Base-by-base conservation (phyloP, 2,888 invertebrate species). In the Chesias legatella region DNA sequence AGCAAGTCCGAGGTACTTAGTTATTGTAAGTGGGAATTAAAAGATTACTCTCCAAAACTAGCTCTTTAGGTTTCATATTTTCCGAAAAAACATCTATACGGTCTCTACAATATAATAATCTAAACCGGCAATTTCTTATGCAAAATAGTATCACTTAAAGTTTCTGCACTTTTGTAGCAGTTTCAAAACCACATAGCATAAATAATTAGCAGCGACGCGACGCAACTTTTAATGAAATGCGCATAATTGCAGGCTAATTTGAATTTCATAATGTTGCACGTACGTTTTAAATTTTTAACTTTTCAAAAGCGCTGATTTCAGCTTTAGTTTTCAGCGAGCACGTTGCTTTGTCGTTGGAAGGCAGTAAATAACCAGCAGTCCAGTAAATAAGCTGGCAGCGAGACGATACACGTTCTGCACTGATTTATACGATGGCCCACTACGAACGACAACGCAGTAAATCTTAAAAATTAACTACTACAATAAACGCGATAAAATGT, bases 351-450 rank as follows among this genome's bases (percentile, higher is more conserved):
- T 31, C 22, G 7, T 8, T 21, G 21, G 45, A 41, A 46, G 37
- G 53, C 32, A 31, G 35, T 40, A 49, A 48, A 42, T 34, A 38
- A 29, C 35, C 35, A 32, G 28, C 43, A 46, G 41, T 34, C 47
- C 32, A 56, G 60, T 68, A 66, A 66, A 70, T 68, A 69, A 60
- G 51, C 44, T 46, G 52, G 47, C 56, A 53, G 50, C 48, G 53
- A 40, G 44, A 57, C 63, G 68, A 73, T 71, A 67, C 66, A 69
- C 62, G 59, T 56, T 50, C 52, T 48, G 32, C 34, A 33, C 55
- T 70, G 71, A 77, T 78, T 77, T 76, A 78, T 69, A 59, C 59
- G 63, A 63, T 59, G 45, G 60, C 59, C 64, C 43, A 60, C 62
- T 62, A 63, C 67, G 61, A 67, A 64, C 60, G 68, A 64, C 64